These are phyloP conservation scores for Acanthiza pusilla DNA, from an alignment of 2,797 vertebrate genomes.

Conservation along the genomic window DNA sequence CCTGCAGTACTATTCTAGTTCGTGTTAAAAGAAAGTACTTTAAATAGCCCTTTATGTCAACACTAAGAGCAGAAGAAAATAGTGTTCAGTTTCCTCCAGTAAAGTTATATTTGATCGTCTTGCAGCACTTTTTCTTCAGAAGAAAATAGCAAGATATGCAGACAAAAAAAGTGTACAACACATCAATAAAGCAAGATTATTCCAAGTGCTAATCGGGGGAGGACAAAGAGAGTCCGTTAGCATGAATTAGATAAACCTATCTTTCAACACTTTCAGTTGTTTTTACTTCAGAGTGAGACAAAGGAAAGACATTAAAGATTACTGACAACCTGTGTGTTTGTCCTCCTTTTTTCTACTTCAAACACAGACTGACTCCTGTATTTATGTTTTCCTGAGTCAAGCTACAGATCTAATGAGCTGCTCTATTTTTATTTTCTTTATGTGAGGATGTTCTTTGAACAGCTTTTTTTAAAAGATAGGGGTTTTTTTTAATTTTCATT, in stretches of 20 bases:
- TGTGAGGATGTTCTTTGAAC: not conserved
- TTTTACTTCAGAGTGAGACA: not conserved
- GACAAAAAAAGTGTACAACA: not conserved
- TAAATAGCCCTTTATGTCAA: not conserved
- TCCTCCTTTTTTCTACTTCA: slow-evolving; percentile 19
- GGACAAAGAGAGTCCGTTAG: not conserved
- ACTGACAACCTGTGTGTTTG: not conserved
- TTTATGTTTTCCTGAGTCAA: not conserved
- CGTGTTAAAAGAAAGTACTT: not conserved
- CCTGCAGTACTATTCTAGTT: not conserved
- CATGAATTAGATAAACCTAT: not conserved
- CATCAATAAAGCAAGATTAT: not conserved
- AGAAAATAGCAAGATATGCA: not conserved
- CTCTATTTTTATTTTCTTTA: slow-evolving; percentile 29
- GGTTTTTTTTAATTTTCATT: not conserved
- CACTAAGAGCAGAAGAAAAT: not conserved
- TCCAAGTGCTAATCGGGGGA: not conserved
- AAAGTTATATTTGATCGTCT: not conserved
- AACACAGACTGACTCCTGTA: not conserved
- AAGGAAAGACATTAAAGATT: slow-evolving; percentile 3
- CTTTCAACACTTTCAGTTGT: not conserved
- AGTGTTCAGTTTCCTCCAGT: not conserved
- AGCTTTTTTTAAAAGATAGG: not conserved
- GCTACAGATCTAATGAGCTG: slow-evolving; percentile 28
- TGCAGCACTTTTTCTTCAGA: not conserved